These are phyloP conservation scores for Drosophila nr. medialis DNA, from an alignment of 2,888 invertebrate species.

Conservation along the genomic window DNA sequence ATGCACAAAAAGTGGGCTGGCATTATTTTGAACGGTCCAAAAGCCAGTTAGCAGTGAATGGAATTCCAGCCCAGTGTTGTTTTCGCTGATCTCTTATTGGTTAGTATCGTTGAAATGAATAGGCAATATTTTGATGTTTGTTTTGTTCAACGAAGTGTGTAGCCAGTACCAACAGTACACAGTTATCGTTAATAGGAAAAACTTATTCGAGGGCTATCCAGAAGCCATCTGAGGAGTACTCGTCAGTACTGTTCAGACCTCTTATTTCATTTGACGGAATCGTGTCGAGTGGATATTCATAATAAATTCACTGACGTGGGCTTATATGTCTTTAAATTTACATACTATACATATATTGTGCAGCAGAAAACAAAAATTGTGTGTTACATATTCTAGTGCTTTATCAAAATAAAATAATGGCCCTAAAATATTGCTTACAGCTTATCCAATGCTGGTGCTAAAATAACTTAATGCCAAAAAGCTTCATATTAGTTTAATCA, in stretches of 20 bases:
- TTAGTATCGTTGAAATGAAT: slow-evolving; percentile 62
- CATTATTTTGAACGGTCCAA: slow-evolving; percentile 31
- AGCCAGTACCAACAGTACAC: slow-evolving; percentile 78
- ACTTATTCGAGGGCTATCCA: slow-evolving; percentile 85
- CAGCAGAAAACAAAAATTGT: slow-evolving; percentile 68
- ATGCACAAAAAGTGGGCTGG: slow-evolving; percentile 35
- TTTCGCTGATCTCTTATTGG: slow-evolving; percentile 54
- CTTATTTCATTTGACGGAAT: slow-evolving; percentile 86
- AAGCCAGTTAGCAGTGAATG: slow-evolving; percentile 33
- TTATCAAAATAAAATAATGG: slow-evolving; percentile 64
- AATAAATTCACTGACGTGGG: slow-evolving; percentile 85
- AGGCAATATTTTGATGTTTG: slow-evolving; percentile 76
- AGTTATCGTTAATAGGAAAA: slow-evolving; percentile 83
- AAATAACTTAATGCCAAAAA: slow-evolving; percentile 26
- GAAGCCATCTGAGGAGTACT: slow-evolving; percentile 85
- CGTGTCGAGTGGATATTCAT: slow-evolving; percentile 86
- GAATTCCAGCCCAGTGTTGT: slow-evolving; percentile 49
- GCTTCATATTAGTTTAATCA: slow-evolving; percentile 8
- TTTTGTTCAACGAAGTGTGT: slow-evolving; percentile 76
- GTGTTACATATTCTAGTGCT: slow-evolving; percentile 72
- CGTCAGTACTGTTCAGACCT: slow-evolving; percentile 86
- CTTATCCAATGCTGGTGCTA: slow-evolving; percentile 36
- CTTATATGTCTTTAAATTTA: slow-evolving; percentile 81
- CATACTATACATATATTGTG: slow-evolving; percentile 78
- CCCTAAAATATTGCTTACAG: slow-evolving; percentile 43